These are phyloP conservation scores for Geotrypetes seraphini DNA, from an alignment of 2,797 vertebrate species.

Conservation along the genomic window DNA sequence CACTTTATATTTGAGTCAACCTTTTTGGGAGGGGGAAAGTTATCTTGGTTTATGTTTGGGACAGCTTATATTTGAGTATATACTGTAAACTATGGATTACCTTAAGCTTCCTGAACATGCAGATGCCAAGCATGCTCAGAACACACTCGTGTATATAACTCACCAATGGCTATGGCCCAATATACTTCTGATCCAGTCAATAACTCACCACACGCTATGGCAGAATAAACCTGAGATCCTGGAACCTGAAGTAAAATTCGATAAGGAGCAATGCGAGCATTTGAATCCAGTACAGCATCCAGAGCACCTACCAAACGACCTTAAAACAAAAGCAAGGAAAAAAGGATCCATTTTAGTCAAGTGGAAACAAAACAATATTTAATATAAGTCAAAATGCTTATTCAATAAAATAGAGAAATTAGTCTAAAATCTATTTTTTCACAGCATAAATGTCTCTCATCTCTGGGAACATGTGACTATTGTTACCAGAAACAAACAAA, in stretches of 20 bases:
- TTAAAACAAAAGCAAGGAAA: slow-evolving; percentile 23
- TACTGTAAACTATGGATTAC: slow-evolving; percentile 47
- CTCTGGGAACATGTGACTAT: neutral
- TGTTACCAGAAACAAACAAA: neutral
- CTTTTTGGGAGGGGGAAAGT: no score
- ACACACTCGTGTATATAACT: slow-evolving; percentile 32
- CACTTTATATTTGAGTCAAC: no score
- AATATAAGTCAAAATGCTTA: neutral
- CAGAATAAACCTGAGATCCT: slow-evolving; percentile 84
- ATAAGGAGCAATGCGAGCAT: slow-evolving; percentile 80
- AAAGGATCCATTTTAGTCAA: neutral
- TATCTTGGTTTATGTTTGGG: no score
- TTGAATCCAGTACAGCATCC: slow-evolving; percentile 89
- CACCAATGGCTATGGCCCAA: slow-evolving; percentile 88
- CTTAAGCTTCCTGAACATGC: slow-evolving; percentile 46
- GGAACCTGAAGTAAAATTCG: slow-evolving; percentile 89
- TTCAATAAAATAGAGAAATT: neutral
- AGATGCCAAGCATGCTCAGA: slow-evolving; percentile 47
- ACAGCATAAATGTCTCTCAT: neutral
- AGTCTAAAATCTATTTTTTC: neutral
- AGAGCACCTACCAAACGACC: slow-evolving; percentile 89
- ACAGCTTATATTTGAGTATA: no score
- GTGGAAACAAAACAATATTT: neutral
- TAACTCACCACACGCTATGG: slow-evolving; percentile 88
- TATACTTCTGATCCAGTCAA: slow-evolving; percentile 72